Conservation (phyloP, 2,888 invertebrate genomes). For the Anodontia alba region DNA sequence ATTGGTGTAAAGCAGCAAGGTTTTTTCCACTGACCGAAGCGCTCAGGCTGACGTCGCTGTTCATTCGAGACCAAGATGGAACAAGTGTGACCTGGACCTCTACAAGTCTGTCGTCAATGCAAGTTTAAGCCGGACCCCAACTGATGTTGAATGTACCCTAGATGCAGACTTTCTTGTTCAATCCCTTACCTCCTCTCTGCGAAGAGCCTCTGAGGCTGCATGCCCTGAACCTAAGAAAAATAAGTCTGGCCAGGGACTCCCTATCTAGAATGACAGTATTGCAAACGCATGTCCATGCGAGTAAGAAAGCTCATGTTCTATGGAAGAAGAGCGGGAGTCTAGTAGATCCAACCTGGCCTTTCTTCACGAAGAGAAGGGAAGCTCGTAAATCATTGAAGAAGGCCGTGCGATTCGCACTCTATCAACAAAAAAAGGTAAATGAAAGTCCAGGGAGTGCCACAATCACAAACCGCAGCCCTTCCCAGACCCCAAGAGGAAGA, state of each 20-base stretch:
- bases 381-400: not conserved
- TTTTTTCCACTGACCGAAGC: not conserved
- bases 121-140: not conserved
- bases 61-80: not conserved
- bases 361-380: not conserved
- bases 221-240: not conserved
- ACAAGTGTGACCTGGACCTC: not conserved
- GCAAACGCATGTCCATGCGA: not conserved
- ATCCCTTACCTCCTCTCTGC: not conserved
- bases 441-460: no score
- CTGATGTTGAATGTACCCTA: not conserved
- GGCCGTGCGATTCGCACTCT: not conserved
- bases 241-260: not conserved
- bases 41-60: not conserved
- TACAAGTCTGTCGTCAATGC: not conserved
- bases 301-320: not conserved
- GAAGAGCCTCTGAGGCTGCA: not conserved
- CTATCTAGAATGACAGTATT: not conserved
- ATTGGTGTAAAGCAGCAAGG: not conserved
- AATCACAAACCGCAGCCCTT: no score
- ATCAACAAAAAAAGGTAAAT: not conserved
- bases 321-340: not conserved
- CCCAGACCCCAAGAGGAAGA: no score
- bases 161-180: not conserved
- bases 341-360: not conserved